Percentiles rank a stretch among this genome's conserved stretches.
Evolutionary conservation across 2,888 invertebrate genomes (phyloP).

Genomic region (Heliconius aoede): DNA sequence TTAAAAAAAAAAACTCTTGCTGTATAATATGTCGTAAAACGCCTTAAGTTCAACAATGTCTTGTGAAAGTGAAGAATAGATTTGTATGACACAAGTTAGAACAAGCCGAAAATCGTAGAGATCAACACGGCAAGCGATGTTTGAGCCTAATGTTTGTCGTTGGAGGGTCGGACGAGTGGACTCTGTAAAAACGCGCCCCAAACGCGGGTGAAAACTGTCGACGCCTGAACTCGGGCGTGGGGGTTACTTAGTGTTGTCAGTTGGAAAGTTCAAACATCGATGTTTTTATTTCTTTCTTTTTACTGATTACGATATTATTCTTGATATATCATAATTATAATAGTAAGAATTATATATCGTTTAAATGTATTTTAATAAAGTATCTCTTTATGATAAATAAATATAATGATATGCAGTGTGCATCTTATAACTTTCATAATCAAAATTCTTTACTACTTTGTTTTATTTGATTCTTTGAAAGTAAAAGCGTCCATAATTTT

Average conservation of each 20-base stretch:
- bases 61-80: slow-evolving; percentile 38
- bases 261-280: slow-evolving; percentile 7
- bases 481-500: not conserved
- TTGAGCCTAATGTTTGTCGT: slow-evolving; percentile 55
- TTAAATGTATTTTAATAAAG: not conserved
- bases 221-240: slow-evolving; percentile 56
- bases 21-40: not conserved
- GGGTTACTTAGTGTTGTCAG: slow-evolving; percentile 49
- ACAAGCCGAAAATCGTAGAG: slow-evolving; percentile 45
- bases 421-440: no score
- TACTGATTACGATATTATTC: not conserved
- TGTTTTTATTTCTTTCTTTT: slow-evolving; percentile 11
- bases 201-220: slow-evolving; percentile 72
- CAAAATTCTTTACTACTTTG: not conserved
- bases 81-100: slow-evolving; percentile 45
- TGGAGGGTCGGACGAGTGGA: slow-evolving; percentile 57
- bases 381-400: no score
- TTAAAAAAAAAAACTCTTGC: not conserved
- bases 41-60: not conserved
- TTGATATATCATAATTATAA: not conserved
- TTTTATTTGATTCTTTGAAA: not conserved
- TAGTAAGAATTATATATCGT: not conserved
- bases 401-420: no score
- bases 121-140: slow-evolving; percentile 48
- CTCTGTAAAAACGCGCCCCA: slow-evolving; percentile 67